Evolutionary conservation across 37 sponge, comb jelly and placozoan species (phyloP), one percentile per base, ranked within the genome.

Genomic region (Tethya wilhelma): DNA sequence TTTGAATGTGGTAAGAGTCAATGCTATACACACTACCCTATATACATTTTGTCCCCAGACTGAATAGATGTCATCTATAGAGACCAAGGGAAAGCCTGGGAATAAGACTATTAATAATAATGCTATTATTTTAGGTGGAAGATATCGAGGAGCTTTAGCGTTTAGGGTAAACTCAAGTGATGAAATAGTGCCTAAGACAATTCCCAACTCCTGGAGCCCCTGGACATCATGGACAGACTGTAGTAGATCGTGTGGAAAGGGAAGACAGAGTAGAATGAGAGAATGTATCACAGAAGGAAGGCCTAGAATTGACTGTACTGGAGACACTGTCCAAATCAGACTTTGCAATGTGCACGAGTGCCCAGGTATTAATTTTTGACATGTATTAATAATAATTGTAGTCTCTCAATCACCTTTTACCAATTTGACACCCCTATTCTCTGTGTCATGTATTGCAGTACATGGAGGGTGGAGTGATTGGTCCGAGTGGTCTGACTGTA

Each of bases 221-320:
- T 95, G 95, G 95, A 30, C 83, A 6, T 22, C 31, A 5, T 95
- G 86, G 86, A 79, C 95, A 11, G 59, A 59, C 0, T 95, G 95
- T 73, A 72, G 74, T 30, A 63, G 58, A 11, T 60, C 82, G 0
- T 95, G 95, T 69, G 91, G 83, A 1, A 67, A 44, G 29, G 95
- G 95, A 0, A 58, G 81, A 20, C 74, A 77, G 69, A 78, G 64
- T 36, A 69, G 95, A 23, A 85, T 56, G 38, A 75, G 92, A 31
- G n/a, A 74, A 4, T 95, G 95, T 64, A 63, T 28, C 22, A 65
- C 58, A 0, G 45, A 86, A n/a, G 55, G 49, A 4, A 0, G 40
- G 11, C 4, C 42, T 9, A 30, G 22, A 3, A 42, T 86, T 17
- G 74, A 91, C 64, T 91, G 92, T 44, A 64, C 68, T 22, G 91